A percentile compares a stretch with the other conserved stretches of the same genome.
These are phyloP conservation scores for Mallateleia sp. DNA, from an alignment of 2,888 invertebrate species.

Conservation along the genomic window DNA sequence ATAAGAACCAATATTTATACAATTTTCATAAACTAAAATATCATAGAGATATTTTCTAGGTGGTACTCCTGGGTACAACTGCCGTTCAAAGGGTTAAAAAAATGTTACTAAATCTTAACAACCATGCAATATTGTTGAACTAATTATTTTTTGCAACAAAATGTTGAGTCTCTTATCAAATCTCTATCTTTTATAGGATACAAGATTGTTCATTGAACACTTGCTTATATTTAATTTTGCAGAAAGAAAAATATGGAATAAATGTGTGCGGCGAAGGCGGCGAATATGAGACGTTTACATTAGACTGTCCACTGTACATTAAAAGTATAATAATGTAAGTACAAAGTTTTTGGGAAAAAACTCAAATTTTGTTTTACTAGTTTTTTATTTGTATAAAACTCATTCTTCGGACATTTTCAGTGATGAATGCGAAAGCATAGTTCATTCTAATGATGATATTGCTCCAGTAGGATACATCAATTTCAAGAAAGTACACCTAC, in stretches of 20 bases:
- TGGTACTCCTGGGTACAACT: no score
- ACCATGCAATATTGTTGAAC: no score
- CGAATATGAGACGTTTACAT: constrained; percentile 99
- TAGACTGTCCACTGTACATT: constrained; percentile 98
- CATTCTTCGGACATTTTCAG: constrained; percentile 89
- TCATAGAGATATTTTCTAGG: no score
- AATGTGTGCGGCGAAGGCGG: constrained; percentile 99
- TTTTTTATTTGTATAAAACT: background rate
- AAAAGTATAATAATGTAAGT: constrained; percentile 97
- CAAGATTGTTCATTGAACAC: constrained; percentile 27
- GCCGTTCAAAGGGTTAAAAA: no score
- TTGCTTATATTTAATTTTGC: constrained; percentile 83
- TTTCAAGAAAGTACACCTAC: constrained; percentile 95
- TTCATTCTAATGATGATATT: constrained; percentile 97
- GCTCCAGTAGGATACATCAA: constrained; percentile 98
- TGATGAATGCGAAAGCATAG: constrained; percentile 96
- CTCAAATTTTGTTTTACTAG: background rate
- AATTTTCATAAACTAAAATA: no score
- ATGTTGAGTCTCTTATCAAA: no score
- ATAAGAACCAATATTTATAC: no score
- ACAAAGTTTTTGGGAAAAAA: constrained; percentile 67
- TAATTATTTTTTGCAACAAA: no score
- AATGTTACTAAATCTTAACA: no score
- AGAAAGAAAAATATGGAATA: constrained; percentile 97
- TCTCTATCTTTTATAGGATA: no score